Conservation (phyloP, 2,113 vertebrate genomes). For the Sinocyclocheilus anshuiensis region DNA sequence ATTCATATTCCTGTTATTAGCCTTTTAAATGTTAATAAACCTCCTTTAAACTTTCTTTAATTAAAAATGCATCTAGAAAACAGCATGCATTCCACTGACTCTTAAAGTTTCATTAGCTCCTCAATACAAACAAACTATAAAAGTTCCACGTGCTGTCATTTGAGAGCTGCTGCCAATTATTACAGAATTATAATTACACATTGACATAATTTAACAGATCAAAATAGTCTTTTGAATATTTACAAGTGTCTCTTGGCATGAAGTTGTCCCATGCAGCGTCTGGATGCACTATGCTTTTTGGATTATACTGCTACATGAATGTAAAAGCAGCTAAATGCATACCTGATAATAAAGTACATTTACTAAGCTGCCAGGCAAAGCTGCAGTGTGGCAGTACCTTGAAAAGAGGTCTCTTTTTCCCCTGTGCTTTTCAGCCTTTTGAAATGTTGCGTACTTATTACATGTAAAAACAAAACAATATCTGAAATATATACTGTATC, state of each 20-base stretch:
- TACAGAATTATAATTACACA: conserved; percentile 22
- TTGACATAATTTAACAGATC: conserved; percentile 14
- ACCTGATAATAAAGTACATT: conserved; percentile 45
- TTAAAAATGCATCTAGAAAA: conserved; percentile 5
- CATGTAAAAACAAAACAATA: conserved; percentile 13
- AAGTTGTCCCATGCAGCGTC: conserved; percentile 14
- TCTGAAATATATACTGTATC: conserved; percentile 34
- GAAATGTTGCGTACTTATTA: conserved; percentile 63
- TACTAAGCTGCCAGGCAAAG: conserved; percentile 42
- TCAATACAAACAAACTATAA: conserved; percentile 17
- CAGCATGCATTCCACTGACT: neutral
- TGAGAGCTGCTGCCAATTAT: conserved; percentile 5
- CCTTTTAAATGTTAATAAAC: conserved; percentile 7
- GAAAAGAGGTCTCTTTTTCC: conserved; percentile 31
- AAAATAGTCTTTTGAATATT: conserved; percentile 36
- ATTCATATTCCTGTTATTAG: conserved; percentile 9
- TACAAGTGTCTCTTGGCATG: conserved; percentile 42
- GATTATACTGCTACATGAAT: conserved; percentile 29
- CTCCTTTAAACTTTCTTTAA: neutral
- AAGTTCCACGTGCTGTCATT: conserved; percentile 22
- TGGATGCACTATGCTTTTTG: neutral
- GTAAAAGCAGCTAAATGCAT: conserved; percentile 57
- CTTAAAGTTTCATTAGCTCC: neutral
- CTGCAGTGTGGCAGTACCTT: conserved; percentile 65
- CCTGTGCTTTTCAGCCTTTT: conserved; percentile 67